These are phyloP conservation scores for Myopa testacea DNA, from an alignment of 2,888 invertebrate species.

Conservation along the genomic window DNA sequence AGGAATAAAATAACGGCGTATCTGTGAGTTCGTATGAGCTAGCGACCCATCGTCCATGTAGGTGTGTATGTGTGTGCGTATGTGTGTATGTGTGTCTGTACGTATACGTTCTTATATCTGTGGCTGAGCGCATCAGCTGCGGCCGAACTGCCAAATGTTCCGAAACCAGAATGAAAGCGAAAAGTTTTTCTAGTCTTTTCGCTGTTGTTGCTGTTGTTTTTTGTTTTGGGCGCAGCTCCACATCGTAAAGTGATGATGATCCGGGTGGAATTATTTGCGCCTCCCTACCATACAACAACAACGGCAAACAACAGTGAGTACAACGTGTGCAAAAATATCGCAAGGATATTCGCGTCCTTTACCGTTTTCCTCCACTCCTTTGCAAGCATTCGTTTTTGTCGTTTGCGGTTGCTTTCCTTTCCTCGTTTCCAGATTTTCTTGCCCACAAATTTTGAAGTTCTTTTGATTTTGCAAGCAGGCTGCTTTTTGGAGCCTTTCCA, in stretches of 20 bases:
- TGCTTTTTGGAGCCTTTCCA: background rate
- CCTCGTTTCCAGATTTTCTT: background rate
- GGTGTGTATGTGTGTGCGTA: background rate
- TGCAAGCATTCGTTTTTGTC: background rate
- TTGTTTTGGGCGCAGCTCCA: background rate
- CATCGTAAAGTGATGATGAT: background rate
- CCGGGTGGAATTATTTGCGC: conserved; percentile 5
- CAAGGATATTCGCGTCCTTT: background rate
- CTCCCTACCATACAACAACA: background rate
- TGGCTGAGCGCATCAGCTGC: no score
- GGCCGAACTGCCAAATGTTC: background rate
- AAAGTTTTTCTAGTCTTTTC: background rate
- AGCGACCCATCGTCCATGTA: no score
- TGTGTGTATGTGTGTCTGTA: conserved; percentile 23
- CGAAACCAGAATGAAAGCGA: conserved; percentile 17
- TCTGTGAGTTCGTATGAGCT: background rate
- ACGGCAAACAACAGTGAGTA: background rate
- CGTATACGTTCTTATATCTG: background rate
- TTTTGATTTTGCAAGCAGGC: background rate
- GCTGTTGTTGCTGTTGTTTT: conserved; percentile 5
- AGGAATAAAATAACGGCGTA: background rate
- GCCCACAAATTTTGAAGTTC: background rate
- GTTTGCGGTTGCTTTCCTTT: background rate
- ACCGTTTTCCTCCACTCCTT: background rate
- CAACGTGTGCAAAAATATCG: background rate